A percentile compares a stretch with the other conserved stretches of the same genome.
phyloP scores from a whole-genome alignment of 2,888 invertebrate species.

The Synanthedon andrenaeformis region DNA sequence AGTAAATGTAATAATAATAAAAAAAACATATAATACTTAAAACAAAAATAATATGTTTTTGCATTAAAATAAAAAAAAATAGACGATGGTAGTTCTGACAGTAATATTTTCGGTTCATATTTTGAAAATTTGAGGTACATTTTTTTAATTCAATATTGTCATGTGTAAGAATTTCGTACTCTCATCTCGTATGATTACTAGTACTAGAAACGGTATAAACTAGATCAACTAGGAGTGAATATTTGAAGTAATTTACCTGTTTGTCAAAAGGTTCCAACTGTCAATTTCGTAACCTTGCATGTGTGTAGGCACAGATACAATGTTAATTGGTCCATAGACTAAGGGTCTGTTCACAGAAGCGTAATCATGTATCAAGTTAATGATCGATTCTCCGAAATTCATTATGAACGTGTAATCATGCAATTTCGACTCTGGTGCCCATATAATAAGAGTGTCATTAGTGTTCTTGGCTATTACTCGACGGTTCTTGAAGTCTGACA shows the following conservation, averaged over 20 bases:
- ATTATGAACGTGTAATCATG: conserved; percentile 37
- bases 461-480: conserved; percentile 19
- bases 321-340: conserved; percentile 46
- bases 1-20: too few relatives aligned
- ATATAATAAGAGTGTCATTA: conserved; percentile 42
- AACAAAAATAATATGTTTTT: too few relatives aligned
- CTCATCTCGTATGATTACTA: too few relatives aligned
- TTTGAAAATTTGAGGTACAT: too few relatives aligned
- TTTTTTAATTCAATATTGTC: too few relatives aligned
- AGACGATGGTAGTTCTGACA: too few relatives aligned
- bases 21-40: too few relatives aligned
- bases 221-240: too few relatives aligned
- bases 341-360: conserved; percentile 31
- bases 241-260: conserved; percentile 31
- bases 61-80: too few relatives aligned
- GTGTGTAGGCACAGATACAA: conserved; percentile 40
- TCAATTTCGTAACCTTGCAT: conserved; percentile 47
- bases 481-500: conserved; percentile 33
- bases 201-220: too few relatives aligned
- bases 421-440: conserved; percentile 36
- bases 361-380: conserved; percentile 44
- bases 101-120: too few relatives aligned
- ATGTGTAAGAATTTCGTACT: too few relatives aligned
- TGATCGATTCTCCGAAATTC: conserved; percentile 33
- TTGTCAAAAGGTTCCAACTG: conserved; percentile 57